Base-by-base conservation (phyloP, 2,113 vertebrate species). In the Cepphus grylle region DNA sequence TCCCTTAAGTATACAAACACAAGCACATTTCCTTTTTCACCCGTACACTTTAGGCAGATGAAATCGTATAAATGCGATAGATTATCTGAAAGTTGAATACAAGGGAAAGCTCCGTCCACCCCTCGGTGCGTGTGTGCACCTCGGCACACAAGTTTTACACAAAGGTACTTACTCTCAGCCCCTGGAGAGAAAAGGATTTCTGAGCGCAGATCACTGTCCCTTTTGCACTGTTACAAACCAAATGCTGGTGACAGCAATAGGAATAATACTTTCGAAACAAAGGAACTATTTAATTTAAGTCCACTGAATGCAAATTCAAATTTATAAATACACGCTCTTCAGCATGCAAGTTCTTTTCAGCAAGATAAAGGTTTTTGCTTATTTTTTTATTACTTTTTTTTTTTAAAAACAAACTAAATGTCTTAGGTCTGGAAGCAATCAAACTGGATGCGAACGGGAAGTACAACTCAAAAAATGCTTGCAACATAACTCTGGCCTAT, bases 401-500 rank as follows among this genome's bases (percentile, higher is more conserved):
- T 56, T 53, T 6, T 6, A 93, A 52, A 8, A 93, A 52, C 36
- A 89, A 94, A 83, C 43, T 59, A 79, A 79, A 83, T 85, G 79
- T 89, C 91, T 97, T 72, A 56, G 88, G 93, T 94, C 96, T 98
- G 97, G 95, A 98, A 98, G 81, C 86, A 95, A 98, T 97, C 97
- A 95, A 96, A 96, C 66, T 86, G 59, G 84, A 89, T 84, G 71
- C 59, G 88, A 92, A 84, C 77, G 45, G 52, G 87, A 91, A 96
- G 87, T 85, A 86, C 70, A 93, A 93, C 80, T 88, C 88, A 74
- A 92, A 86, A 96, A 97, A 96, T 58, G 59, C 88, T 87, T 94
- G 91, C 85, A 58, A 91, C 81, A 36, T 86, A 94, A 88, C 93
- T 90, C 87, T 63, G 90, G 90, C 43, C 21, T 93, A 66, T 5